These are phyloP conservation scores for Syrmaticus mikado DNA, from an alignment of 2,113 vertebrate species.

Conservation along the genomic window DNA sequence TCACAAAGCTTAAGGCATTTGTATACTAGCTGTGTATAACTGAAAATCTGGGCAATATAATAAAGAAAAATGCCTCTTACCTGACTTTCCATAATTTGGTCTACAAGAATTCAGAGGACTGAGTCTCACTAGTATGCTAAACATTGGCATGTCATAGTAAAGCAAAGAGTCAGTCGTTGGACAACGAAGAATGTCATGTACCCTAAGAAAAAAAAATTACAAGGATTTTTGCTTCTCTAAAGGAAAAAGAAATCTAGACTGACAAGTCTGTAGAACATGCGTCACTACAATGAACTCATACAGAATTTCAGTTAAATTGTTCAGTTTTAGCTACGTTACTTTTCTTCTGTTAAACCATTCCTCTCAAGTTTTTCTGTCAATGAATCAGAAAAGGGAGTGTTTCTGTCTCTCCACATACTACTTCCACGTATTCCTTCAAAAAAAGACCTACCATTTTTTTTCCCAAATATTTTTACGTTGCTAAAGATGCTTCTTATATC, in stretches of 20 bases:
- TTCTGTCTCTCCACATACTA: not conserved
- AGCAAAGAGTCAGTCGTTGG: slow-evolving; percentile 12
- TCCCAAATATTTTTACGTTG: not conserved
- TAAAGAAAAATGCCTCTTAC: slow-evolving; percentile 58
- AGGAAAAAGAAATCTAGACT: not conserved
- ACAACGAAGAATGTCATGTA: not conserved
- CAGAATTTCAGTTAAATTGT: not conserved
- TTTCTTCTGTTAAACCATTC: not conserved
- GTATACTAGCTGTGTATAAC: accelerated
- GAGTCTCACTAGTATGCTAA: slow-evolving; percentile 33
- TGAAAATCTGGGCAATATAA: slow-evolving; percentile 47
- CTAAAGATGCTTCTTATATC: not conserved
- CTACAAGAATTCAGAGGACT: slow-evolving; percentile 34
- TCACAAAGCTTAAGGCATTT: not conserved
- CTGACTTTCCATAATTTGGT: slow-evolving; percentile 3
- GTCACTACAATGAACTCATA: not conserved
- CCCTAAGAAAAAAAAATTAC: slow-evolving; percentile 35
- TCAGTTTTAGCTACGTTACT: not conserved
- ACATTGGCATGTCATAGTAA: not conserved
- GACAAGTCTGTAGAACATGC: not conserved
- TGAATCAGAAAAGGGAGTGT: not conserved
- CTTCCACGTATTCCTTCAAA: not conserved
- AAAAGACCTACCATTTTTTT: not conserved
- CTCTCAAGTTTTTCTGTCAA: not conserved
- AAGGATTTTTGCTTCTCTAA: slow-evolving; percentile 33